These are phyloP conservation scores for Nomada ruficornis DNA, from an alignment of 2,888 invertebrate genomes.

Conservation along the genomic window DNA sequence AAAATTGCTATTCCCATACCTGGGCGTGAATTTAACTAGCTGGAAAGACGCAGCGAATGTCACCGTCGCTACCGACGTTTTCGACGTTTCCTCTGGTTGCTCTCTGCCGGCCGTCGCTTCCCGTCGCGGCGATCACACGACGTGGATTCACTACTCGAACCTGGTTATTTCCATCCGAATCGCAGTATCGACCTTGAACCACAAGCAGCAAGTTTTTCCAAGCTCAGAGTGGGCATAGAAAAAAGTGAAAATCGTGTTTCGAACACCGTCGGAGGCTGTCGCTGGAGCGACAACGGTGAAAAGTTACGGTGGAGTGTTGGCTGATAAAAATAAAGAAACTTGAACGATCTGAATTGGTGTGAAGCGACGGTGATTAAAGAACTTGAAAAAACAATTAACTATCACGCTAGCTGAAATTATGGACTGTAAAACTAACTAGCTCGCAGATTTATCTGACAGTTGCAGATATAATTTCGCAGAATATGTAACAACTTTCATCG, in stretches of 20 bases:
- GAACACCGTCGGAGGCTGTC: slow-evolving; percentile 34
- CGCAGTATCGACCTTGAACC: slow-evolving; percentile 51
- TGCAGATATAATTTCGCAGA: no score
- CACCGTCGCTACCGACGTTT: slow-evolving; percentile 68
- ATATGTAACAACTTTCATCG: no score
- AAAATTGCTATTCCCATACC: slow-evolving; percentile 72
- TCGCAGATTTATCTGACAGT: no score
- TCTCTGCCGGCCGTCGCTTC: slow-evolving; percentile 49
- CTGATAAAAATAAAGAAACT: background rate
- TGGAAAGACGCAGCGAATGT: slow-evolving; percentile 75
- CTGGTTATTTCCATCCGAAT: slow-evolving; percentile 57
- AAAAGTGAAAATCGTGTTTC: background rate
- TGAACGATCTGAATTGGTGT: no score
- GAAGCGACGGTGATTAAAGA: no score
- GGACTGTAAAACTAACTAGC: no score
- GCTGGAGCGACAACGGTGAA: background rate
- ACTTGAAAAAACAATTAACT: background rate
- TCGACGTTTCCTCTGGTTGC: slow-evolving; percentile 27
- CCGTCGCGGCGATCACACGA: slow-evolving; percentile 31
- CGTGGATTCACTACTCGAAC: slow-evolving; percentile 38
- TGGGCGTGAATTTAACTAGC: slow-evolving; percentile 75
- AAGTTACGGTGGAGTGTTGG: background rate
- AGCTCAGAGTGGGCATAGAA: background rate
- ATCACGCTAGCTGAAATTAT: no score
- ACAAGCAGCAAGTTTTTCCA: slow-evolving; percentile 29